phyloP scores from a whole-genome alignment of 2,113 vertebrate genomes.

The Arothron firmamentum region DNA sequence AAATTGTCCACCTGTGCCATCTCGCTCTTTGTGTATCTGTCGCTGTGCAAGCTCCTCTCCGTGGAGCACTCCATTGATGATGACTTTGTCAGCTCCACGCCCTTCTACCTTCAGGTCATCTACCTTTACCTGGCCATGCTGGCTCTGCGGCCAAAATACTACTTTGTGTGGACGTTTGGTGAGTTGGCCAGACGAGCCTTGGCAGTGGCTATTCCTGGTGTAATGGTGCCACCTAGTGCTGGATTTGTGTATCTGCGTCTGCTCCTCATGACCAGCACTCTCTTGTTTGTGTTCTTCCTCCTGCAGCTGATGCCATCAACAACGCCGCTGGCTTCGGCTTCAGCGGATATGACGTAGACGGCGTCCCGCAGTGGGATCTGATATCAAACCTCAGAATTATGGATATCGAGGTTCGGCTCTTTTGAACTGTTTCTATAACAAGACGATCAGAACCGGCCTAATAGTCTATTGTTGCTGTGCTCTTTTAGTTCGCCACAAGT shows the following conservation, averaged over 20 bases:
- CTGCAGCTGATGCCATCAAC: conserved; percentile 93
- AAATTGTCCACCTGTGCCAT: conserved; percentile 88
- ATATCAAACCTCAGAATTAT: conserved; percentile 94
- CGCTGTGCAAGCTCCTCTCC: conserved; percentile 80
- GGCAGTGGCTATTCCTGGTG: background rate
- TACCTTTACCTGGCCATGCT: conserved; percentile 92
- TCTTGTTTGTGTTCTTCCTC: conserved; percentile 14
- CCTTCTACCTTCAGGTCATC: conserved; percentile 80
- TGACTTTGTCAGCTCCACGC: conserved; percentile 80
- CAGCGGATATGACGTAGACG: conserved; percentile 89
- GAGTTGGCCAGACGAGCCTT: conserved; percentile 56
- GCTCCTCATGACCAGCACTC: background rate
- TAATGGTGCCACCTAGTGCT: conserved; percentile 67
- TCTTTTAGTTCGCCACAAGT: conserved; percentile 90
- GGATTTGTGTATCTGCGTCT: background rate
- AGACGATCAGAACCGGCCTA: background rate
- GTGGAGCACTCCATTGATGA: conserved; percentile 86
- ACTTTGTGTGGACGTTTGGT: conserved; percentile 98
- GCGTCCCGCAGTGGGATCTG: conserved; percentile 86
- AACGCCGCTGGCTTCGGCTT: conserved; percentile 99
- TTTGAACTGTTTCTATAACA: background rate
- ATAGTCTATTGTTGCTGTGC: conserved; percentile 20
- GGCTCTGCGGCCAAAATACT: conserved; percentile 95
- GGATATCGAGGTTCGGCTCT: conserved; percentile 86
- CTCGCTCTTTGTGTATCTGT: conserved; percentile 86